Percentiles rank a stretch among this genome's conserved stretches.
phyloP scores from a whole-genome alignment of 2,797 vertebrate genomes.

The Neoniphon sammara region DNA sequence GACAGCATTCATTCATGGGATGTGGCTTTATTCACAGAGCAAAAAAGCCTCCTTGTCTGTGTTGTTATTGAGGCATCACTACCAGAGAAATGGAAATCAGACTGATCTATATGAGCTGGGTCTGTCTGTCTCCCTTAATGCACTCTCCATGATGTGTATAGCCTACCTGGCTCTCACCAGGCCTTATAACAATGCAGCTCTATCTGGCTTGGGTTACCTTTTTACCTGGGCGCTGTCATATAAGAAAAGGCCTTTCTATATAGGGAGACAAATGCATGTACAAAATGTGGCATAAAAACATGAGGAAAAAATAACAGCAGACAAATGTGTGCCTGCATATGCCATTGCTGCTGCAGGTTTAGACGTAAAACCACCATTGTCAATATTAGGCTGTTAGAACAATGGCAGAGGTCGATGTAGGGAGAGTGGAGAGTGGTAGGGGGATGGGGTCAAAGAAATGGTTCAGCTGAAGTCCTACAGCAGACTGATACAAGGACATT shows the following conservation, averaged over 20 bases:
- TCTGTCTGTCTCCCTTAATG: constrained; percentile 24
- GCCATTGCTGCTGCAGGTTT: not conserved
- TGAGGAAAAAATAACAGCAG: constrained; percentile 5
- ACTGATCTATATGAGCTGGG: constrained; percentile 10
- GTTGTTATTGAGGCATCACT: constrained; percentile 12
- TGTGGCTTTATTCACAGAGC: not conserved
- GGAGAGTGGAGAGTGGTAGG: constrained; percentile 11
- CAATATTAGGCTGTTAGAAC: constrained; percentile 2
- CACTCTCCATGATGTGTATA: constrained; percentile 1
- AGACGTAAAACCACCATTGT: constrained; percentile 10
- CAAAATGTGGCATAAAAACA: constrained; percentile 20
- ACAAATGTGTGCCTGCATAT: not conserved
- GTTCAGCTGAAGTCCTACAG: constrained; percentile 29
- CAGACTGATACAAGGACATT: constrained; percentile 67
- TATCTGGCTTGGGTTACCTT: constrained; percentile 22
- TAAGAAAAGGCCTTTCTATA: constrained; percentile 14
- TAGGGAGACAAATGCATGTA: not conserved
- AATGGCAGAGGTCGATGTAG: constrained; percentile 4
- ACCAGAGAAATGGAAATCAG: constrained; percentile 20
- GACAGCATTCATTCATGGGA: not conserved
- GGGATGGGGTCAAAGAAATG: constrained; percentile 3
- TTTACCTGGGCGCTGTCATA: constrained; percentile 16
- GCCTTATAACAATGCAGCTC: constrained; percentile 24
- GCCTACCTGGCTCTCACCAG: not conserved
- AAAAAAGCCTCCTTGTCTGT: constrained; percentile 16